Percentiles rank a stretch among this genome's conserved stretches.
phyloP scores from a whole-genome alignment of 2,888 invertebrate genomes.

The Drosophila infuscata region DNA sequence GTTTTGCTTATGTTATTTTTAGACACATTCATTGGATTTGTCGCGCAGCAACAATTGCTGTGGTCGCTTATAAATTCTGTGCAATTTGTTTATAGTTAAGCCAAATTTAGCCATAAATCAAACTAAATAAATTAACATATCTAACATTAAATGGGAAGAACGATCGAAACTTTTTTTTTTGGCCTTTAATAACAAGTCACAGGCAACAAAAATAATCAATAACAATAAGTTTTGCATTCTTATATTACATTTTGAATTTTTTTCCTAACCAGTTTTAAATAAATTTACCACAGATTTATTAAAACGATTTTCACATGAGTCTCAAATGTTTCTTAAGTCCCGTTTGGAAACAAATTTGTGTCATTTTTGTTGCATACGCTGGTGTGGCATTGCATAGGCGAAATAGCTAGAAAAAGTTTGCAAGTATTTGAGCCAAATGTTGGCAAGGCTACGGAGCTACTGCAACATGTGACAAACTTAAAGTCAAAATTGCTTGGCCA shows the following conservation, averaged over 20 bases:
- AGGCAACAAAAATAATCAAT: neutral
- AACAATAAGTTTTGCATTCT: neutral
- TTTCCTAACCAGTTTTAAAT: neutral
- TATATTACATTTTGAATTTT: neutral
- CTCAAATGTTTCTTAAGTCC: neutral
- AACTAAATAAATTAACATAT: too few species aligned
- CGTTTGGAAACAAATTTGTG: conserved; percentile 1
- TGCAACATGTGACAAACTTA: conserved; percentile 53
- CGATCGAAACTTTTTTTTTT: neutral
- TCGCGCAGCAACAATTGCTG: neutral
- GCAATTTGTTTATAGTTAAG: neutral
- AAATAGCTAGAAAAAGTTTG: conserved; percentile 21
- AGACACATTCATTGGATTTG: neutral
- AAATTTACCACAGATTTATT: neutral
- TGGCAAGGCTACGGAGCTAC: conserved; percentile 6
- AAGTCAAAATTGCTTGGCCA: conserved; percentile 55
- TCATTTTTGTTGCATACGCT: conserved; percentile 19
- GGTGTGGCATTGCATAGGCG: conserved; percentile 5
- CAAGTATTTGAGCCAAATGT: conserved; percentile 32
- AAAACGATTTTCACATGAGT: neutral
- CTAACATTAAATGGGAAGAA: too few species aligned
- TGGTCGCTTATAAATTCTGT: neutral
- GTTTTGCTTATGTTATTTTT: neutral
- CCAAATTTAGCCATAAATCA: neutral
- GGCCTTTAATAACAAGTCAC: neutral